Percentiles rank a stretch among this genome's conserved stretches.
phyloP scores from a whole-genome alignment of 2,113 vertebrate genomes.

The Chlorodrepanis virens region DNA sequence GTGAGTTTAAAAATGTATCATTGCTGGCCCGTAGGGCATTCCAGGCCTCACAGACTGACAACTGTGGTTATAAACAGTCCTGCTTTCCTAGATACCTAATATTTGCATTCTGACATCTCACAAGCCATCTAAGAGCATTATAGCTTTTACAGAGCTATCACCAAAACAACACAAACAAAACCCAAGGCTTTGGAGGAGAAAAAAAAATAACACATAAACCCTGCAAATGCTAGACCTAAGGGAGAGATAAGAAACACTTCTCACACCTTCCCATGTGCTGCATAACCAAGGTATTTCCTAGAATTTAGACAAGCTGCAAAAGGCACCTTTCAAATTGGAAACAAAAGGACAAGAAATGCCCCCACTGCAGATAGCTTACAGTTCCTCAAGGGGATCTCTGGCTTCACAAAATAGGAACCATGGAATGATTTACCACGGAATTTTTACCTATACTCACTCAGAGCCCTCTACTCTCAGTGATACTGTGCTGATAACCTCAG shows the following conservation, averaged over 20 bases:
- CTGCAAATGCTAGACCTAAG: background rate
- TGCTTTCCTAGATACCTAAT: slow-evolving; percentile 13
- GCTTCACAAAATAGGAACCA: background rate
- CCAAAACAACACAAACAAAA: background rate
- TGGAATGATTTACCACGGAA: background rate
- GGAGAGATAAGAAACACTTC: background rate
- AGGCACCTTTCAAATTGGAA: background rate
- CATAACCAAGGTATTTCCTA: background rate
- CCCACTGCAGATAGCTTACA: background rate
- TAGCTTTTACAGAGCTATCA: background rate
- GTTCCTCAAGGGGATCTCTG: background rate
- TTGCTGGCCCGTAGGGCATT: background rate
- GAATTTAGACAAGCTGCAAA: background rate
- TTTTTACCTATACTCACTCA: background rate
- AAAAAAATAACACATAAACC: background rate
- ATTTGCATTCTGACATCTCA: slow-evolving; percentile 5
- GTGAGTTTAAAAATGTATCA: background rate
- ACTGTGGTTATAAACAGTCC: background rate
- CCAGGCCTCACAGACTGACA: background rate
- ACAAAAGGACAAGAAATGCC: background rate
- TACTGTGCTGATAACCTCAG: background rate
- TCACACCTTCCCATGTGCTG: background rate
- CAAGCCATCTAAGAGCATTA: background rate
- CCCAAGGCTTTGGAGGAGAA: background rate
- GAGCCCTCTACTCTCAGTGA: background rate